These are phyloP conservation scores for Protomyctophum bolini DNA, from an alignment of 2,113 vertebrate genomes.

Conservation along the genomic window DNA sequence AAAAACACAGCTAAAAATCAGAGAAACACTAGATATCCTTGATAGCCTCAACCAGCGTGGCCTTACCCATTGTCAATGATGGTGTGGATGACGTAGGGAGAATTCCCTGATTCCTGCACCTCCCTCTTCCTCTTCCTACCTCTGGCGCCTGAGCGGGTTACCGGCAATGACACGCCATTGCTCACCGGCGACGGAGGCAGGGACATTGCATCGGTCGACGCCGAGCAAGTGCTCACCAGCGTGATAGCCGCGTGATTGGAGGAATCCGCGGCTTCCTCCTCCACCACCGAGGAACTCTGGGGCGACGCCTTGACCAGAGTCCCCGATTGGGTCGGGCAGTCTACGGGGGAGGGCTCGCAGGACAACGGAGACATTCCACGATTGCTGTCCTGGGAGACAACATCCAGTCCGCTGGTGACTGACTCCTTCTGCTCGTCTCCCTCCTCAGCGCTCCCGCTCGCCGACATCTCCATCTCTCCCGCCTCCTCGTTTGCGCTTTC, in stretches of 20 bases:
- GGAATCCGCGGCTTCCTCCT: slow-evolving; percentile 36
- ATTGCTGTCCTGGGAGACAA: slow-evolving; percentile 24
- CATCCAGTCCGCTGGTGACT: slow-evolving; percentile 40
- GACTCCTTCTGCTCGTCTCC: slow-evolving; percentile 36
- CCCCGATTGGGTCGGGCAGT: slow-evolving; percentile 72
- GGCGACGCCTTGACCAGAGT: background rate
- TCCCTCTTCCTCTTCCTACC: slow-evolving; percentile 65
- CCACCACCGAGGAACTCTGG: background rate
- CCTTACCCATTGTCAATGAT: slow-evolving; percentile 45
- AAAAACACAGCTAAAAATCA: no score
- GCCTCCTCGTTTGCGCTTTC: slow-evolving; percentile 18
- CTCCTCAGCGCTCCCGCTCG: background rate
- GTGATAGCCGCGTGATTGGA: slow-evolving; percentile 25
- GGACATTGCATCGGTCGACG: slow-evolving; percentile 26
- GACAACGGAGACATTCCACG: slow-evolving; percentile 28
- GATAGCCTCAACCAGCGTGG: background rate
- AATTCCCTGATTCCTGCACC: slow-evolving; percentile 9
- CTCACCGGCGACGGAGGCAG: slow-evolving; percentile 5
- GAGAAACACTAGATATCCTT: no score
- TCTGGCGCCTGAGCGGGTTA: slow-evolving; percentile 41
- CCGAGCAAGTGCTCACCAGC: slow-evolving; percentile 8
- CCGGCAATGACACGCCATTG: slow-evolving; percentile 68
- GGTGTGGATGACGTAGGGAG: slow-evolving; percentile 10
- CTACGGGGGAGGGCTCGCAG: slow-evolving; percentile 45
- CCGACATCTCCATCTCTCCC: slow-evolving; percentile 28